These are phyloP conservation scores for Halcyon senegalensis DNA, from an alignment of 2,113 vertebrate species.

Conservation along the genomic window DNA sequence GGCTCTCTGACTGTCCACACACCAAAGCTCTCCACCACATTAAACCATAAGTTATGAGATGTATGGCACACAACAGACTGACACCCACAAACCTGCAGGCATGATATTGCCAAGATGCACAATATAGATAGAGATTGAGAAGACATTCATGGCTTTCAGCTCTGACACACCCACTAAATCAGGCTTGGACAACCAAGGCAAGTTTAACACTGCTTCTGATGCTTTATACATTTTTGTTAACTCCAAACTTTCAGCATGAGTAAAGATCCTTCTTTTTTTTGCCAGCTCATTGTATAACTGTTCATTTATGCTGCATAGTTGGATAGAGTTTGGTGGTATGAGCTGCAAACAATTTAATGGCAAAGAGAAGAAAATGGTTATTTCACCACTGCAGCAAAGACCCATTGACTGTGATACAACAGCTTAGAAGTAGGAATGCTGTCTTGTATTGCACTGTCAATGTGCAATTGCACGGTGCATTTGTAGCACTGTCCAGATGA, in stretches of 20 bases:
- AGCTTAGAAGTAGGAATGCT: background rate
- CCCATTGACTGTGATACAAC: background rate
- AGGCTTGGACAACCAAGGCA: background rate
- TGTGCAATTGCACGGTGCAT: background rate
- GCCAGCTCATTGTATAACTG: background rate
- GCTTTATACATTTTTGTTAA: background rate
- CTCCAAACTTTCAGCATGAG: background rate
- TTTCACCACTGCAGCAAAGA: slow-evolving; percentile 9
- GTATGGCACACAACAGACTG: background rate
- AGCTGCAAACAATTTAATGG: background rate
- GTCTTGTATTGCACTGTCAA: background rate
- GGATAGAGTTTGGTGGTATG: background rate
- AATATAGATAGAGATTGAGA: too few relatives aligned
- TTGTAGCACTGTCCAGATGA: background rate
- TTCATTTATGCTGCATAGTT: background rate
- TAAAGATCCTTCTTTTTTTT: background rate
- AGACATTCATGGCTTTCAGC: background rate
- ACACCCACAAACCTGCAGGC: background rate
- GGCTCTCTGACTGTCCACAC: too few relatives aligned
- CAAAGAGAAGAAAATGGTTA: background rate
- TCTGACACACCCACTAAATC: background rate
- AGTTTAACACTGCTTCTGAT: background rate
- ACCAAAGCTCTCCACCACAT: background rate
- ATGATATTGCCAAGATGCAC: background rate
- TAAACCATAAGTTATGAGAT: background rate